Evolutionary conservation across 2,888 invertebrate species (phyloP).

Genomic region (Drosophila mayaguana): DNA sequence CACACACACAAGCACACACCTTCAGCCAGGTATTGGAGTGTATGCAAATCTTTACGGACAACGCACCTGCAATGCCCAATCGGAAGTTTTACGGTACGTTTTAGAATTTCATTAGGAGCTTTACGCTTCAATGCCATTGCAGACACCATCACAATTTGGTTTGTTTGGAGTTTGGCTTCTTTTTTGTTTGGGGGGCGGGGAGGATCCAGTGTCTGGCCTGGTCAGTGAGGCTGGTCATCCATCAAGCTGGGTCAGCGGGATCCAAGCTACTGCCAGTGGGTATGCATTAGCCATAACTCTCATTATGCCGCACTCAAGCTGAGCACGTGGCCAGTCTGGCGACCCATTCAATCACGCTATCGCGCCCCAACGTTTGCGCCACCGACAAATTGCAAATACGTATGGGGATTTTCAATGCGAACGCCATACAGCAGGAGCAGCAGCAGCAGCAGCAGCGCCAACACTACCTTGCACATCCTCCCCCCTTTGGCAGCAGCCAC

Average conservation of each 20-base stretch:
- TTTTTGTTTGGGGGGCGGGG: background rate
- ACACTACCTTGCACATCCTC: background rate
- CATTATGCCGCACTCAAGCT: conserved; percentile 55
- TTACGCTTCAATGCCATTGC: conserved; percentile 41
- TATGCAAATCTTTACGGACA: conserved; percentile 43
- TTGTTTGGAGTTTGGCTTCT: background rate
- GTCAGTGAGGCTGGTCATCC: conserved; percentile 37
- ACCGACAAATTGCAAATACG: conserved; percentile 73
- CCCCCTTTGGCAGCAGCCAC: conserved; percentile 5
- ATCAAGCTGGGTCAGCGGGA: conserved; percentile 45
- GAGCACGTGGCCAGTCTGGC: conserved; percentile 49
- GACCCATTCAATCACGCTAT: conserved; percentile 75
- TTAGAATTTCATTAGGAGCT: conserved; percentile 66
- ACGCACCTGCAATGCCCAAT: conserved; percentile 49
- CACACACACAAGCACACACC: background rate
- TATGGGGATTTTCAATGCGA: conserved; percentile 60
- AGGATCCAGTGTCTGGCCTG: conserved; percentile 7
- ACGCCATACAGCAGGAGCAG: conserved; percentile 5
- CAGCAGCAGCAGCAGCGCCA: background rate
- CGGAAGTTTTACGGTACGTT: conserved; percentile 66
- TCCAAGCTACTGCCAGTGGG: conserved; percentile 18
- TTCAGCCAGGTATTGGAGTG: background rate
- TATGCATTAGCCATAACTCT: conserved; percentile 79
- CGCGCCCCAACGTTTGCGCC: conserved; percentile 59
- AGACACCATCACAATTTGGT: conserved; percentile 18